Evolutionary conservation across 2,888 invertebrate genomes (phyloP).

Genomic region (Fissipunctia ypsillon): DNA sequence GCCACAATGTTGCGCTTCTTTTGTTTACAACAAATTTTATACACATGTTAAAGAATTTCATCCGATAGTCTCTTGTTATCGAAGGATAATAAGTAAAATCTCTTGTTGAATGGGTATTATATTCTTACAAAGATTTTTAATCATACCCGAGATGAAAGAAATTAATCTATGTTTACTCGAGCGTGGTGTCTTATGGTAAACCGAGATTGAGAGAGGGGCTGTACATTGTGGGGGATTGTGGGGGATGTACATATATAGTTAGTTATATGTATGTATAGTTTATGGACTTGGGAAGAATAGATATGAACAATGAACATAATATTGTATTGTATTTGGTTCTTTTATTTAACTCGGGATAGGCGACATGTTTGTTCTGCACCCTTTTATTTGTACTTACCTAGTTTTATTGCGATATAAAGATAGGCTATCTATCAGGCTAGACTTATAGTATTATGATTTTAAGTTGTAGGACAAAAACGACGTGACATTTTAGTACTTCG

Average conservation of each 20-base stretch:
- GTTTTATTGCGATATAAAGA: not conserved
- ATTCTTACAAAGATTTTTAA: slow-evolving; percentile 68
- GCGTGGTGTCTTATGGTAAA: slow-evolving; percentile 57
- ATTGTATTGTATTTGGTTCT: slow-evolving; percentile 23
- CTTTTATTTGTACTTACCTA: not conserved
- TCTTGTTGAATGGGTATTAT: slow-evolving; percentile 30
- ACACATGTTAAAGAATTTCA: not conserved
- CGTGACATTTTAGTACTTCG: not conserved
- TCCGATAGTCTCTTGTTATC: slow-evolving; percentile 4
- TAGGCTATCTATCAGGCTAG: not conserved
- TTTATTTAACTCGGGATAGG: slow-evolving; percentile 16
- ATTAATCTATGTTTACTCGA: slow-evolving; percentile 73
- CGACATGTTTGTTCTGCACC: not conserved
- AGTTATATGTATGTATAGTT: not conserved
- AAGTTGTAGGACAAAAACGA: not conserved
- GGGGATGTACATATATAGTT: no score
- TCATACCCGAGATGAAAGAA: slow-evolving; percentile 72
- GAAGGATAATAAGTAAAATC: slow-evolving; percentile 28
- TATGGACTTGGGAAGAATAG: not conserved
- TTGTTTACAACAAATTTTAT: not conserved
- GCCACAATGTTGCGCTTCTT: not conserved
- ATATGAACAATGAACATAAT: slow-evolving; percentile 23
- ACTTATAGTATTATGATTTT: not conserved
- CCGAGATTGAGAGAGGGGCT: slow-evolving; percentile 50
- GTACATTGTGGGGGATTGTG: slow-evolving; percentile 27